These are phyloP conservation scores for Labeo rohita DNA, from an alignment of 2,113 vertebrate species.

Conservation along the genomic window DNA sequence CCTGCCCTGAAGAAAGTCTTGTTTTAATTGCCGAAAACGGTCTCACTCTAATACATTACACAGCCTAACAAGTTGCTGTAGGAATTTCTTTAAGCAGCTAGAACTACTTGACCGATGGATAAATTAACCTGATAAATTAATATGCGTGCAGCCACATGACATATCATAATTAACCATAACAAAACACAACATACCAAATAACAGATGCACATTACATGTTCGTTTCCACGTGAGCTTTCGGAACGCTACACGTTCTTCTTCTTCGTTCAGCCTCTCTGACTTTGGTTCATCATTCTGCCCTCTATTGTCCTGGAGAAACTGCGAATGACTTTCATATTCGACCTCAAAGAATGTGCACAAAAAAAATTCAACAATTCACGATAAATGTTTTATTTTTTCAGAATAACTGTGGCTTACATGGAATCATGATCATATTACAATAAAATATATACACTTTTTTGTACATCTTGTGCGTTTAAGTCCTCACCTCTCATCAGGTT, in stretches of 20 bases:
- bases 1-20: no score
- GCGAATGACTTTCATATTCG: not conserved
- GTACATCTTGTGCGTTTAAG: conserved; percentile 2
- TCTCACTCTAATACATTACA: not conserved
- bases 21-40: not conserved
- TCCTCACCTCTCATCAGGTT: not conserved
- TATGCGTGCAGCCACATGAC: not conserved
- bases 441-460: not conserved
- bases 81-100: not conserved
- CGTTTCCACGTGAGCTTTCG: not conserved
- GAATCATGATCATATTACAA: not conserved
- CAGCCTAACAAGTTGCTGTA: not conserved
- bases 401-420: not conserved
- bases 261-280: not conserved
- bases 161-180: not conserved
- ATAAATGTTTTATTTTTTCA: not conserved
- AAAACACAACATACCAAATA: not conserved
- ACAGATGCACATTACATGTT: not conserved
- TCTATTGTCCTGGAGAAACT: not conserved
- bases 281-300: not conserved
- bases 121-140: not conserved
- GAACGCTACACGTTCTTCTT: not conserved
- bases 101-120: not conserved
- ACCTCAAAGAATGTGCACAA: not conserved
- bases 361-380: not conserved